A percentile compares a stretch with the other conserved stretches of the same genome.
phyloP scores from a whole-genome alignment of 2,888 invertebrate species.

The Eurytoma californica region DNA sequence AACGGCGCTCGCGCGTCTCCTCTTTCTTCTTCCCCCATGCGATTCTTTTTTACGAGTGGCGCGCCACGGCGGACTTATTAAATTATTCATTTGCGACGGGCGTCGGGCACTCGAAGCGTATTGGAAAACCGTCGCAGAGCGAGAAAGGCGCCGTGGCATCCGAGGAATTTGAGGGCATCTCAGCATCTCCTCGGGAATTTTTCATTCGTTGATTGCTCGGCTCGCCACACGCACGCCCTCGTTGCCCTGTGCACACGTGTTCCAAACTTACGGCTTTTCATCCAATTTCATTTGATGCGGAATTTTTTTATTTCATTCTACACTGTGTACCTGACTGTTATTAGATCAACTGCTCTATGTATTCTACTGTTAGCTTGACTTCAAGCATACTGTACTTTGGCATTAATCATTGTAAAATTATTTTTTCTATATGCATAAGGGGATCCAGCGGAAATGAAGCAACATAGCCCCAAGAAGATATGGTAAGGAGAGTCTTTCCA shows the following conservation, averaged over 20 bases:
- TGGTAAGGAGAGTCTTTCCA: not conserved
- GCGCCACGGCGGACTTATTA: constrained; percentile 20
- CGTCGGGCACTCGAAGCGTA: not conserved
- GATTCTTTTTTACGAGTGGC: constrained; percentile 33
- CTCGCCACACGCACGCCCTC: not conserved
- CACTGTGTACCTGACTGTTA: too few species aligned
- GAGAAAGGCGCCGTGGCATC: not conserved
- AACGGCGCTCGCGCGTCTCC: constrained; percentile 24
- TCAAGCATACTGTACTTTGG: too few species aligned
- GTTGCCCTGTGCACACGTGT: too few species aligned
- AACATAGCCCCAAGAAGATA: not conserved
- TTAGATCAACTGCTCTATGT: too few species aligned
- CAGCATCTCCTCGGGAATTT: not conserved
- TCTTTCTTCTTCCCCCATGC: too few species aligned
- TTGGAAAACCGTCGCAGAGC: not conserved
- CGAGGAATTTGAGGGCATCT: not conserved
- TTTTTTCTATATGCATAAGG: too few species aligned
- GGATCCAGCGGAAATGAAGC: too few species aligned
- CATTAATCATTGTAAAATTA: too few species aligned
- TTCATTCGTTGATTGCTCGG: constrained; percentile 1
- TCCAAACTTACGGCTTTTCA: too few species aligned
- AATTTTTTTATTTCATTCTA: too few species aligned
- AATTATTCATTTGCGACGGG: constrained; percentile 34
- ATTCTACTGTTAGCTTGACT: too few species aligned
- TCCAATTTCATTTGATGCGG: too few species aligned